These are phyloP conservation scores for Hypomesus transpacificus DNA, from an alignment of 2,113 vertebrate species.

Conservation along the genomic window DNA sequence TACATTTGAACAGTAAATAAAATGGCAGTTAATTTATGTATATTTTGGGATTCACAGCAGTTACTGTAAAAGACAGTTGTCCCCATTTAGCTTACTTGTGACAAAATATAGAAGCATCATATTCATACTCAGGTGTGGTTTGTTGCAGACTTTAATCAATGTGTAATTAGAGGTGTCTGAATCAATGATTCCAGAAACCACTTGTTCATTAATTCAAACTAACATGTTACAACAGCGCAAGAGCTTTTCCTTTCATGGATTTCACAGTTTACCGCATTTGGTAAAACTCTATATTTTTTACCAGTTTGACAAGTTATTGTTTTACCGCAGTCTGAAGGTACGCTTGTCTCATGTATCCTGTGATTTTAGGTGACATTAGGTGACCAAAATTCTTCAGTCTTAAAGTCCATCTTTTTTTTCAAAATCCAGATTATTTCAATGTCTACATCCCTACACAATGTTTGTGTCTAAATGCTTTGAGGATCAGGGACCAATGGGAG, in stretches of 20 bases:
- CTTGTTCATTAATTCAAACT: conserved; percentile 25
- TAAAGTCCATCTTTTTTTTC: background rate
- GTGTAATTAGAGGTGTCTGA: conserved; percentile 46
- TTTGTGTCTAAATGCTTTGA: background rate
- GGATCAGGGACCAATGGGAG: conserved; percentile 23
- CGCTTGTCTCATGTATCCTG: no score
- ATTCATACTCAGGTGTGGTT: conserved; percentile 28
- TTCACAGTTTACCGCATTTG: background rate
- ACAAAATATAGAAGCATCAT: conserved; percentile 34
- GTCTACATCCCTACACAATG: no score
- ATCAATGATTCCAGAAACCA: conserved; percentile 20
- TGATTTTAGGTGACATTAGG: no score
- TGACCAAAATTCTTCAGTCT: background rate
- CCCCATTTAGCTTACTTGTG: conserved; percentile 33
- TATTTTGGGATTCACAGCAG: conserved; percentile 33
- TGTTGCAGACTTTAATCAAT: conserved; percentile 39
- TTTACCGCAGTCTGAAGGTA: no score
- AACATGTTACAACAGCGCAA: conserved; percentile 39
- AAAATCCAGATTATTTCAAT: no score
- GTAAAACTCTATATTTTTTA: no score
- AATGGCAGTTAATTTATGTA: conserved; percentile 1
- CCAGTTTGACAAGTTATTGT: no score
- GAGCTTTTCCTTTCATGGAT: conserved; percentile 16
- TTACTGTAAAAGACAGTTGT: conserved; percentile 27
- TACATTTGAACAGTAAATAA: no score